phyloP scores from a whole-genome alignment of 2,113 vertebrate species.

The Thunnus thynnus region DNA sequence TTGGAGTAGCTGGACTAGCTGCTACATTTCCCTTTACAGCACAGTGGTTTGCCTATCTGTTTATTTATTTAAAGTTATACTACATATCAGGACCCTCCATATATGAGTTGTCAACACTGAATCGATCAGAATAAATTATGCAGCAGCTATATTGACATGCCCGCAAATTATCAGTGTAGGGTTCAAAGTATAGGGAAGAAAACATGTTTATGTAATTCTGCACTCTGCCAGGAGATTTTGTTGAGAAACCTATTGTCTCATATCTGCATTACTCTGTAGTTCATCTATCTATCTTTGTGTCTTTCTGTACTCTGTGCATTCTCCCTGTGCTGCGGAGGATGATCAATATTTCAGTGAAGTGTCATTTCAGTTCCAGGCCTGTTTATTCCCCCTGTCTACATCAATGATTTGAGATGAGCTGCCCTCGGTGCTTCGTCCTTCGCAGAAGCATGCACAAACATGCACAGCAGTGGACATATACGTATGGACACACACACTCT shows the following conservation, averaged over 20 bases:
- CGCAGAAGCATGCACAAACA: conserved; percentile 28
- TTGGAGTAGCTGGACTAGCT: conserved; percentile 30
- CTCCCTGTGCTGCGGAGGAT: conserved; percentile 59
- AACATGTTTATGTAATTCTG: conserved; percentile 31
- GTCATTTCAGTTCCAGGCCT: conserved; percentile 77
- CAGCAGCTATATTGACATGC: conserved; percentile 41
- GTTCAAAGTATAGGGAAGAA: conserved; percentile 33
- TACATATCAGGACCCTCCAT: conserved; percentile 20
- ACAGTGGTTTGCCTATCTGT: conserved; percentile 35
- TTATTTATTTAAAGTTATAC: conserved; percentile 66
- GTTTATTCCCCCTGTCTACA: conserved; percentile 69
- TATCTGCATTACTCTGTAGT: conserved; percentile 46
- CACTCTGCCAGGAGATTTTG: neutral
- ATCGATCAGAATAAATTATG: conserved; percentile 56
- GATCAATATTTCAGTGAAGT: conserved; percentile 84
- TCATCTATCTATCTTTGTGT: conserved; percentile 62
- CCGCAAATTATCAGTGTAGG: conserved; percentile 38
- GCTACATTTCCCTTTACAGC: conserved; percentile 52
- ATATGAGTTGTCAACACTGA: conserved; percentile 42
- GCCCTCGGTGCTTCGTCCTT: conserved; percentile 11
- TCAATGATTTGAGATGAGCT: conserved; percentile 57
- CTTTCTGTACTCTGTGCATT: conserved; percentile 38
- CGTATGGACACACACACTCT: conserved; percentile 14
- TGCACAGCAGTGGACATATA: conserved; percentile 33
- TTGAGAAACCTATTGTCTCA: conserved; percentile 40